These are phyloP conservation scores for Paratrypauchen microcephalus DNA, from an alignment of 2,797 vertebrate genomes.

Conservation along the genomic window DNA sequence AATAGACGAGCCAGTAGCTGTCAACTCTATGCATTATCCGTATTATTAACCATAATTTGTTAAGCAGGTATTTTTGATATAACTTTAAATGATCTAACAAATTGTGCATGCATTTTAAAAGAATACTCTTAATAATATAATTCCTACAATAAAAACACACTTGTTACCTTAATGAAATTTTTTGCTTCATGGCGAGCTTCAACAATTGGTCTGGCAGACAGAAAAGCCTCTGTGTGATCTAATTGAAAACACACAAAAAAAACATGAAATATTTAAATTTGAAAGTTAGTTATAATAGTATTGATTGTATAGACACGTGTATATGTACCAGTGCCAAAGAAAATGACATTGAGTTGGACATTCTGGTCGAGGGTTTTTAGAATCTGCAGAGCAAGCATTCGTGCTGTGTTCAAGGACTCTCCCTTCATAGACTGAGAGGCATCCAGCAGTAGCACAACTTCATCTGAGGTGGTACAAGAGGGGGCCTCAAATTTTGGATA, in stretches of 20 bases:
- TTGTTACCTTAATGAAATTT: slow-evolving; percentile 77
- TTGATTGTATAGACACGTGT: too few relatives aligned
- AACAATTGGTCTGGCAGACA: slow-evolving; percentile 53
- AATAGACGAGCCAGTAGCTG: not conserved
- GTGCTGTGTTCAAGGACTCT: slow-evolving; percentile 68
- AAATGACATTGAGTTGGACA: slow-evolving; percentile 76
- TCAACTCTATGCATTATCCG: not conserved
- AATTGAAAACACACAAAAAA: slow-evolving; percentile 15
- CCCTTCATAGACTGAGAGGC: slow-evolving; percentile 85
- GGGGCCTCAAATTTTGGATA: slow-evolving; percentile 76
- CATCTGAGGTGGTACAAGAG: slow-evolving; percentile 27
- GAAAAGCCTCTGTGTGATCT: slow-evolving; percentile 81
- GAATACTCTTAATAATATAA: not conserved
- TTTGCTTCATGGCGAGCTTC: slow-evolving; percentile 40
- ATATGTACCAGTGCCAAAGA: slow-evolving; percentile 78
- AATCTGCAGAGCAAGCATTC: slow-evolving; percentile 73
- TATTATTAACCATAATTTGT: not conserved
- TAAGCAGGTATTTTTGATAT: not conserved
- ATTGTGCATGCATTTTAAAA: not conserved
- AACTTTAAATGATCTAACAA: too few relatives aligned
- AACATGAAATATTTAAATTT: not conserved
- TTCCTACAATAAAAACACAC: not conserved
- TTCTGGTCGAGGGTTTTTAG: slow-evolving; percentile 58
- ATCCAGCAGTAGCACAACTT: slow-evolving; percentile 82
- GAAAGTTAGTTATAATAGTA: not conserved